Evolutionary conservation across 1,140 invertebrate genomes (phyloP), one percentile per base, ranked within the genome.

Genomic region (Papilio polytes): DNA sequence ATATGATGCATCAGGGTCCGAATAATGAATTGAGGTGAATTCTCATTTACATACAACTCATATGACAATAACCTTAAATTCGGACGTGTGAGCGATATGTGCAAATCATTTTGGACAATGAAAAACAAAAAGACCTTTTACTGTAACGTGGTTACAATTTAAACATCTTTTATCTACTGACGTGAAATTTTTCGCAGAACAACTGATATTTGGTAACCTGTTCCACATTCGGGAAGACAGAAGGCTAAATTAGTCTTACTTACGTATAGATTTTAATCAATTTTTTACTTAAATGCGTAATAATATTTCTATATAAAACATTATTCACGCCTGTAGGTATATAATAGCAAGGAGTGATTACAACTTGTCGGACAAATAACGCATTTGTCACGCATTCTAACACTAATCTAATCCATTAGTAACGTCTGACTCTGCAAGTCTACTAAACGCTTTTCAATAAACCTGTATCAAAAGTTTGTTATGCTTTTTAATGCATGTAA

Each of bases 1-100:
- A 84, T 82, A 72, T 18, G 41, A 70, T 46, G 46, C 74, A 81
- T 84, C 84, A 85, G 66, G 82, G 81, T 80, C 74, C 77, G 79
- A 46, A 73, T 73, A 81, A 51, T 70, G 48, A 78, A 74, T 63
- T 80, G 80, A 81, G 46, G 44, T 48, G 44, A 76, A 44, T 76
- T 76, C 74, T 48, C 41, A 44, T 73, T 73, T 3, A 73, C 72
- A 15, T 66, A 66, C 59, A 66, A 66, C 26, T 70, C 63, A 70
- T 70, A 70, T 31, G 12, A 70, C 22, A 18, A 66, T 66, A 66
- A 70, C 63, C 63, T 70, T 70, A 31, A 31, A 13, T 15, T 70
- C 26, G 13, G 26, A 70, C 63, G 63, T 70, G 63, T 70, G 63
- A 15, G 31, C 26, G 63, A 70, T 31, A 70, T 70, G 63, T 15